A percentile compares a stretch with the other conserved stretches of the same genome.
These are phyloP conservation scores for Choloepus hoffmanni DNA, from an alignment of 2,113 vertebrate genomes.

Conservation along the genomic window DNA sequence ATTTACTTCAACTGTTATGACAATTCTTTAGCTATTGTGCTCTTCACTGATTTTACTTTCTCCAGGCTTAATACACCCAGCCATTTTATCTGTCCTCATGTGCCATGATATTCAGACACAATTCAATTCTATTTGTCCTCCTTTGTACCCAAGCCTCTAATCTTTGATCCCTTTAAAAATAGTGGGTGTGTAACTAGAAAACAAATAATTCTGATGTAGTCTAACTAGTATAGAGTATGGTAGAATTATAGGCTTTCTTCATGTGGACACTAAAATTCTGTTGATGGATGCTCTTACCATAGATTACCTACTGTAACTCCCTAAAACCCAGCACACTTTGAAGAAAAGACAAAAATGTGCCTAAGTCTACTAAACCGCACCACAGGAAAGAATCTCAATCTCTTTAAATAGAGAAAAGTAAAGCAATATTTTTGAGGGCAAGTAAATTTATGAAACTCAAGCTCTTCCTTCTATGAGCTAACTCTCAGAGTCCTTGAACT, in stretches of 20 bases:
- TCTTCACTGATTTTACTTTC: neutral
- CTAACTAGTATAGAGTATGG: neutral
- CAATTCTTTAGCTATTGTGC: neutral
- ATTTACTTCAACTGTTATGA: neutral
- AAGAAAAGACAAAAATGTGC: neutral
- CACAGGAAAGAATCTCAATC: neutral
- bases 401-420: neutral
- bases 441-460: constrained; percentile 11
- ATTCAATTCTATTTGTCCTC: neutral
- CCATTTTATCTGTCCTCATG: neutral
- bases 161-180: constrained; percentile 36
- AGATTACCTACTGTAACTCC: neutral
- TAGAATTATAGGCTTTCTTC: neutral
- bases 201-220: neutral
- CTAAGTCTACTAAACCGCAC: neutral
- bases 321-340: neutral
- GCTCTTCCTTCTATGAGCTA: neutral
- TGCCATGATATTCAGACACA: neutral
- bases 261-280: neutral
- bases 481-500: neutral
- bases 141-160: neutral
- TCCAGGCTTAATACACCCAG: neutral
- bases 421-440: neutral
- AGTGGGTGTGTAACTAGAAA: neutral
- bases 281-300: neutral